Percentiles rank a stretch among this genome's conserved stretches.
Conservation (phyloP, 2,797 vertebrate species). For the Lutjanus argentimaculatus region DNA sequence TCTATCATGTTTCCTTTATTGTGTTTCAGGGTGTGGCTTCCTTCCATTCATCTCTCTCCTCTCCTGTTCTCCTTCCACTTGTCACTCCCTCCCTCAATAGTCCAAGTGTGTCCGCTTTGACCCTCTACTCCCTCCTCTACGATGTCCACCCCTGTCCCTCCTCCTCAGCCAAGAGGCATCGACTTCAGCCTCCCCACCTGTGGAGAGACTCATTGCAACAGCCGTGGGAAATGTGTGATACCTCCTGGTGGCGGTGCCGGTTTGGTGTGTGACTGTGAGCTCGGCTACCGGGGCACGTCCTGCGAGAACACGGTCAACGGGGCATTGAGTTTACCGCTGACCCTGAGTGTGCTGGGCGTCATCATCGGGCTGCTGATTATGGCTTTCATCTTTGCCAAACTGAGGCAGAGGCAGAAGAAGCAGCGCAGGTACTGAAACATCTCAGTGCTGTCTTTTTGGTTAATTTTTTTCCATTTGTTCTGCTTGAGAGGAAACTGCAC, state of each 20-base stretch:
- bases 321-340: constrained; percentile 77
- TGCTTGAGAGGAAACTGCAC: neutral
- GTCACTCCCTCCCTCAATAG: neutral
- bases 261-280: constrained; percentile 84
- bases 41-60: constrained; percentile 9
- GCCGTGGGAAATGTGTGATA: constrained; percentile 81
- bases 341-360: constrained; percentile 79
- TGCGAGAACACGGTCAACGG: constrained; percentile 84
- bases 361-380: constrained; percentile 78
- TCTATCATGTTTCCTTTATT: constrained; percentile 9
- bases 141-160: constrained; percentile 37
- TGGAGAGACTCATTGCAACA: constrained; percentile 76
- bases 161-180: constrained; percentile 49
- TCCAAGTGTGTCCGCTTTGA: neutral
- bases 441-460: neutral
- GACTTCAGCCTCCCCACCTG: constrained; percentile 79
- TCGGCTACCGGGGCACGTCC: constrained; percentile 86
- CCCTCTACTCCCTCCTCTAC: neutral
- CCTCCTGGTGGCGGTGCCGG: constrained; percentile 50
- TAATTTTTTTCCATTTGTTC: neutral
- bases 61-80: constrained; percentile 18
- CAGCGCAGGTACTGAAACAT: constrained; percentile 77
- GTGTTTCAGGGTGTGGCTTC: constrained; percentile 35
- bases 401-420: constrained; percentile 77
- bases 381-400: constrained; percentile 83